Evolutionary conservation across 2,797 vertebrate genomes (phyloP), one percentile per base, ranked within the genome.

Genomic region (Pseudopleuronectes americanus): DNA sequence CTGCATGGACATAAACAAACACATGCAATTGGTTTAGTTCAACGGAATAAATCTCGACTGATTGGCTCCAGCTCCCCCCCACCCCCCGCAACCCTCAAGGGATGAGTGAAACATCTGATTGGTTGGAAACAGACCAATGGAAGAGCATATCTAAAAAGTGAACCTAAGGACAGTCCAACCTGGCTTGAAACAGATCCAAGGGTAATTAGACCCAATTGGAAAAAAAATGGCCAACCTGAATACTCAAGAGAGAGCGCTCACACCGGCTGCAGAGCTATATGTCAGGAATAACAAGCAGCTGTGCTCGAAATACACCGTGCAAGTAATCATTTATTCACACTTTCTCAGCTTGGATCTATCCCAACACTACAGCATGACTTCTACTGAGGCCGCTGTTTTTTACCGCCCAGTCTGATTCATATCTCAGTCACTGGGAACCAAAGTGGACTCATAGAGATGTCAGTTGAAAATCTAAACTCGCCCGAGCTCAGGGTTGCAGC

Each of bases 401-500:
- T 4, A 0, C 9, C 31, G 3, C 31, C 31, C 31, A 33, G 31
- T 33, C 31, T 33, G 31, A 33, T 9, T 33, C 8, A 3, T 33
- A 10, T 33, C 31, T 33, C 2, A 2, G 31, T 9, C 8, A 33
- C 31, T 10, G 31, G 31, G 31, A 33, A 33, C 9, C 31, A 33
- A 33, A 33, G 2, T 3, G 8, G 1, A 9, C 31, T 33, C 31
- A 9, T 33, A 9, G 8, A 33, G 8, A 33, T 9, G 31, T 33
- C 8, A 2, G 31, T 9, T 33, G 31, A 31, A 53, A 6, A 43
- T 31, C 17, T 49, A 22, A 23, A 56, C 12, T 10, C 13, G 28
- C 55, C 55, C 51, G 23, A 59, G 68, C 26, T 41, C 47, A 26
- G 23, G 49, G 65, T 56, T 54, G 48, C 2, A 31, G 57, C 61